Conservation (phyloP, 2,113 vertebrate genomes). For the Galemys pyrenaicus region DNA sequence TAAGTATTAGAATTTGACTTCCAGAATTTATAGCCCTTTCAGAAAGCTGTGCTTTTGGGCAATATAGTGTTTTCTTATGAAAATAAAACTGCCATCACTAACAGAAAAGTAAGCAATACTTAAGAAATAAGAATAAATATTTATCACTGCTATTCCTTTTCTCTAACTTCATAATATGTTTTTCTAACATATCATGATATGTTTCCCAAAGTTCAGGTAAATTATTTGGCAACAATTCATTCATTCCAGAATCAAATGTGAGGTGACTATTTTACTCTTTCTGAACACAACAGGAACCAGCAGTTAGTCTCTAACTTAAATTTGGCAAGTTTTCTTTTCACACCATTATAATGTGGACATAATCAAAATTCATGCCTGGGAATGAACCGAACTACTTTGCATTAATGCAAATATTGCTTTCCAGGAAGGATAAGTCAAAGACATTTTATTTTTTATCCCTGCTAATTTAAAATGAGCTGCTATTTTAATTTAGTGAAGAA, state of each 20-base stretch:
- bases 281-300: background rate
- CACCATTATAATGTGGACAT: background rate
- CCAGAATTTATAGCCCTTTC: background rate
- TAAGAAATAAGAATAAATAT: background rate
- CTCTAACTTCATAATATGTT: background rate
- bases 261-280: background rate
- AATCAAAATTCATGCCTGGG: background rate
- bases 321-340: background rate
- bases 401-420: background rate
- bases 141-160: background rate
- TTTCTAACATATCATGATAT: background rate
- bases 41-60: background rate
- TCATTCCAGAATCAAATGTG: background rate
- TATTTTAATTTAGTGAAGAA: constrained; percentile 17
- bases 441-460: background rate
- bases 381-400: background rate
- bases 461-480: background rate
- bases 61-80: background rate
- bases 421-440: background rate
- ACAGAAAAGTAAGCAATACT: background rate
- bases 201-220: background rate
- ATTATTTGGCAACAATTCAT: background rate
- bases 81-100: background rate
- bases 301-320: background rate
- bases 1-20: background rate